phyloP scores from a whole-genome alignment of 64 coral and sea anemone genomes.

The Stichodactyla mertensii region DNA sequence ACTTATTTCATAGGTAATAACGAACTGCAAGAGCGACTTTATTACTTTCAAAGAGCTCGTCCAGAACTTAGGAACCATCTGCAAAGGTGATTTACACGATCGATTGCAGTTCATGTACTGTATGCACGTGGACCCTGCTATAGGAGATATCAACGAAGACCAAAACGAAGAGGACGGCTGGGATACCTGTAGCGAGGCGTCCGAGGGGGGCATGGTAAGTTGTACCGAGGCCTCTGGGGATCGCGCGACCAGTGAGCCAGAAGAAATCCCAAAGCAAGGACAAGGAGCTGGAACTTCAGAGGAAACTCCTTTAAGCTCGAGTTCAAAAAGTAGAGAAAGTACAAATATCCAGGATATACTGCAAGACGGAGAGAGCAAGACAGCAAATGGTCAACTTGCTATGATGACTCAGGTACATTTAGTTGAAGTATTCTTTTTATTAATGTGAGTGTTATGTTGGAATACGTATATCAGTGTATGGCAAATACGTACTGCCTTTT shows the following conservation, averaged over 20 bases:
- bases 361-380: not conserved
- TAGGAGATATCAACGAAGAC: constrained; percentile 37
- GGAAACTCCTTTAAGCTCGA: constrained; percentile 16
- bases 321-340: constrained; percentile 22
- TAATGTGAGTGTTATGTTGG: not conserved
- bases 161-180: constrained; percentile 36
- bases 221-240: not conserved
- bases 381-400: no score
- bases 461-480: not conserved
- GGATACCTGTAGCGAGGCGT: constrained; percentile 70
- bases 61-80: constrained; percentile 65
- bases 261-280: constrained; percentile 11
- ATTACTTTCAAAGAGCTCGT: constrained; percentile 94
- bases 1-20: constrained; percentile 63
- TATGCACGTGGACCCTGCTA: constrained; percentile 70
- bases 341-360: not conserved
- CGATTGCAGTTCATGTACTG: constrained; percentile 82
- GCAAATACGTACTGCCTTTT: no score
- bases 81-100: constrained; percentile 84
- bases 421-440: not conserved
- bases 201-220: constrained; percentile 37
- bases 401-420: constrained; percentile 19
- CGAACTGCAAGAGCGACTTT: constrained; percentile 65
- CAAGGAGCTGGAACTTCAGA: not conserved
- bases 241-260: not conserved